Percentiles rank a stretch among this genome's conserved stretches.
phyloP scores from a whole-genome alignment of 2,797 vertebrate genomes.

The Aulostomus chinensis region DNA sequence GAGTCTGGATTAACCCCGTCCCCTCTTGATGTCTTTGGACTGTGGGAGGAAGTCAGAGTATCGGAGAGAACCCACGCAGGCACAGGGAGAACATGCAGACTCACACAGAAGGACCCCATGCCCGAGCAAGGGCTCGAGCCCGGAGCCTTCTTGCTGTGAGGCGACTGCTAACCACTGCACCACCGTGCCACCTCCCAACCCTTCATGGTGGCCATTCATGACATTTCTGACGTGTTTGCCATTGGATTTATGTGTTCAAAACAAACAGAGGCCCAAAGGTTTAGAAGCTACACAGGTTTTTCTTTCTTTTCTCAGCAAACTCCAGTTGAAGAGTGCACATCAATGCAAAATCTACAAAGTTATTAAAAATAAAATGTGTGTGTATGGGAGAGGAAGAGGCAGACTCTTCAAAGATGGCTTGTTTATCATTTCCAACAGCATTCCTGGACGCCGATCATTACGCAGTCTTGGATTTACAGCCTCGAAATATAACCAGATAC shows the following conservation, averaged over 20 bases:
- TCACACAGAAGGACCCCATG: too few species aligned
- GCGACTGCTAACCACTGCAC: too few species aligned
- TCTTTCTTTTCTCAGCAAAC: not conserved
- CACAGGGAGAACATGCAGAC: too few species aligned
- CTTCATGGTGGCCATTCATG: not conserved
- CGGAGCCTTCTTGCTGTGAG: too few species aligned
- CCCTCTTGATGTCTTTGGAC: too few species aligned
- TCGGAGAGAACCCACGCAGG: too few species aligned
- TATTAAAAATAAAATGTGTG: not conserved
- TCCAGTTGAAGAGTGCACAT: not conserved
- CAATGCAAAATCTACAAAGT: not conserved
- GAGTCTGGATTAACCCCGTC: too few species aligned
- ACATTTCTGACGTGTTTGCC: not conserved
- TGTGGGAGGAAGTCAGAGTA: too few species aligned
- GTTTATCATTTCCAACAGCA: slow-evolving; percentile 28
- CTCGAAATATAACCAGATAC: slow-evolving; percentile 23
- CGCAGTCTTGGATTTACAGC: slow-evolving; percentile 26
- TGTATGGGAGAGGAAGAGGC: not conserved
- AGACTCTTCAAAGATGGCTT: slow-evolving; percentile 24
- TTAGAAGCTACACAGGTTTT: too few species aligned
- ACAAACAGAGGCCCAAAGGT: slow-evolving; percentile 2
- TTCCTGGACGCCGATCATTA: slow-evolving; percentile 16
- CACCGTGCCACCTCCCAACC: too few species aligned
- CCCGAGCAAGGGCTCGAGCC: too few species aligned
- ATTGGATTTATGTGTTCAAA: slow-evolving; percentile 1